Evolutionary conservation across 2,797 vertebrate genomes (phyloP), one percentile per base, ranked within the genome.

Genomic region (Periophthalmus magnuspinnatus): DNA sequence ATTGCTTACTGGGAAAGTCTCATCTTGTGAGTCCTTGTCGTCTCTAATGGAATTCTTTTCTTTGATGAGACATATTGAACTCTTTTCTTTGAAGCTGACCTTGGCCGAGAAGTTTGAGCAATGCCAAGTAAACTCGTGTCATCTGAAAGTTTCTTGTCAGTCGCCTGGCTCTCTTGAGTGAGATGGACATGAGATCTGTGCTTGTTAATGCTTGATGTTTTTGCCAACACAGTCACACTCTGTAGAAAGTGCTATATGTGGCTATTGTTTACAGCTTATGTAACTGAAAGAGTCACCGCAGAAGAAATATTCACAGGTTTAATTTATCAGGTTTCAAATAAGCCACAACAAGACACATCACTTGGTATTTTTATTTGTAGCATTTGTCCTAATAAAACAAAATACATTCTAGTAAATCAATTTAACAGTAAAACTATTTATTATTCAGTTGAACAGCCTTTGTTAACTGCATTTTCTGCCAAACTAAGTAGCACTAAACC

Each of bases 201-300:
- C 61, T 62, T 66, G 58, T 56, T 71, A 41, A 56, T 72, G n/a
- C 54, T 80, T 82, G 58, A 66, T 48, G 21, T 75, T 68, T 58
- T 67, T 76, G 73, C 79, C 81, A 75, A 74, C 52, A 67, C 70
- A 81, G 70, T 66, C 74, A 69, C 59, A 78, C 60, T 50, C 72
- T 75, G 68, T 48, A 41, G 60, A 17, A 34, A 62, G 78, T 62
- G 19, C 68, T 52, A 21, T 47, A 68, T 81, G 58, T 21, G 17
- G 34, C 2, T 34, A 61, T 38, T 54, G 50, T 59, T 59, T n/a
- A 33, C 32, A 61, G 59, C 17, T 19, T 21, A 19, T 52, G 48
- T 38, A 41, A 41, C 9, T 11, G 11, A 41, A 41, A 41, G 36
- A 38, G 7, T 41, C 13, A 14, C 13, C 41, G 11, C 38, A 54